Percentiles rank a stretch among this genome's conserved stretches.
Conservation (phyloP, 2,888 invertebrate species). For the Drosophila maculinotata region DNA sequence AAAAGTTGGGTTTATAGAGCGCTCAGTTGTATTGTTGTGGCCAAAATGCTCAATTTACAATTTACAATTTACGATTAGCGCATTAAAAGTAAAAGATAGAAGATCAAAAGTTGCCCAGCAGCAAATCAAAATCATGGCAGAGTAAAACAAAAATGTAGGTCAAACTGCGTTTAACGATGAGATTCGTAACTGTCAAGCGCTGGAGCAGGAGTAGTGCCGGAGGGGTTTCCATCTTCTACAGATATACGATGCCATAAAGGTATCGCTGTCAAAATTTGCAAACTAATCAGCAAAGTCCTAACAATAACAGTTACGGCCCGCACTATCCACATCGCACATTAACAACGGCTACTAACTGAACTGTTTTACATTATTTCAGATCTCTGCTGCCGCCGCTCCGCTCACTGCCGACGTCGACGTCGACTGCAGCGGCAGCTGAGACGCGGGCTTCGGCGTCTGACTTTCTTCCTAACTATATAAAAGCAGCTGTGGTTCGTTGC, state of each 20-base stretch:
- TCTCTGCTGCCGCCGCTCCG: slow-evolving; percentile 31
- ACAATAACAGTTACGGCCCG: slow-evolving; percentile 45
- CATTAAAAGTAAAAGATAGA: slow-evolving; percentile 74
- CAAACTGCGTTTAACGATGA: slow-evolving; percentile 58
- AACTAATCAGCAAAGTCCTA: slow-evolving; percentile 18
- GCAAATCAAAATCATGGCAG: slow-evolving; percentile 58
- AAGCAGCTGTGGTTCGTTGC: slow-evolving; percentile 83
- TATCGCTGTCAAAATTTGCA: slow-evolving; percentile 52
- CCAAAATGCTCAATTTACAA: slow-evolving; percentile 53
- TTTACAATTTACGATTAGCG: slow-evolving; percentile 74
- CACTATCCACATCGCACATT: slow-evolving; percentile 11
- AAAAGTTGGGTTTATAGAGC: slow-evolving; percentile 59
- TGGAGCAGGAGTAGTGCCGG: not conserved
- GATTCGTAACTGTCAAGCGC: slow-evolving; percentile 11
- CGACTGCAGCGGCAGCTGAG: slow-evolving; percentile 29
- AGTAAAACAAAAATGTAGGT: slow-evolving; percentile 59
- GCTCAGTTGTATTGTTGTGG: slow-evolving; percentile 36
- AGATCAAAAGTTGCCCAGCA: slow-evolving; percentile 54
- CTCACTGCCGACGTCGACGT: slow-evolving; percentile 32
- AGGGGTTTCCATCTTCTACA: slow-evolving; percentile 13
- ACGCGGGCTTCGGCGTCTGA: slow-evolving; percentile 61
- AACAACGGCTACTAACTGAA: slow-evolving; percentile 55
- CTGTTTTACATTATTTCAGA: slow-evolving; percentile 61
- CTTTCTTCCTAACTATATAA: slow-evolving; percentile 86
- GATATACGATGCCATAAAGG: slow-evolving; percentile 29